Percentiles rank a stretch among this genome's conserved stretches.
phyloP scores from a whole-genome alignment of 2,888 invertebrate species.

The Timandra comae region DNA sequence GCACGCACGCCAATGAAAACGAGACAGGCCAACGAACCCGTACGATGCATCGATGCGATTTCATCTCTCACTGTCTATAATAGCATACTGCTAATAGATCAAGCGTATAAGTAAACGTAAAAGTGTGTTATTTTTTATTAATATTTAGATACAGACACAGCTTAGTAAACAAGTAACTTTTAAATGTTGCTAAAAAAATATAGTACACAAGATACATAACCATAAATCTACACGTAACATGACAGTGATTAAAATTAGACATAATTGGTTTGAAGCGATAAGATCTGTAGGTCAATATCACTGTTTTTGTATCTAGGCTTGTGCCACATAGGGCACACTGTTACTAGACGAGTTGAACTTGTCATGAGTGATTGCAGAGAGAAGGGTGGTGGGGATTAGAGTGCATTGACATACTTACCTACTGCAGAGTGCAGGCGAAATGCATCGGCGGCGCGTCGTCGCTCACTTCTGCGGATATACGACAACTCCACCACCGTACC shows the following conservation, averaged over 20 bases:
- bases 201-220: too few species aligned
- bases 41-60: constrained; percentile 27
- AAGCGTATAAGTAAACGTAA: background rate
- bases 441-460: constrained; percentile 55
- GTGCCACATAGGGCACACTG: constrained; percentile 30
- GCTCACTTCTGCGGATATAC: constrained; percentile 51
- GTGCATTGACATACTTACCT: constrained; percentile 76
- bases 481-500: constrained; percentile 38
- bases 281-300: constrained; percentile 7
- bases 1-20: constrained; percentile 57
- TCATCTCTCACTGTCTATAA: constrained; percentile 11
- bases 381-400: constrained; percentile 60
- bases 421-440: constrained; percentile 70
- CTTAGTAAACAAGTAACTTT: too few species aligned
- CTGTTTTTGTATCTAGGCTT: constrained; percentile 26
- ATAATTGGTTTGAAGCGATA: background rate
- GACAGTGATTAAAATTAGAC: too few species aligned
- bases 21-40: constrained; percentile 64
- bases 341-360: constrained; percentile 58
- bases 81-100: background rate
- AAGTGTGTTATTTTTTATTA: too few species aligned
- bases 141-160: too few species aligned
- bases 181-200: too few species aligned
- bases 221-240: too few species aligned
- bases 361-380: constrained; percentile 64